Evolutionary conservation across 2,113 vertebrate species (phyloP).

Genomic region (Empidonax traillii): DNA sequence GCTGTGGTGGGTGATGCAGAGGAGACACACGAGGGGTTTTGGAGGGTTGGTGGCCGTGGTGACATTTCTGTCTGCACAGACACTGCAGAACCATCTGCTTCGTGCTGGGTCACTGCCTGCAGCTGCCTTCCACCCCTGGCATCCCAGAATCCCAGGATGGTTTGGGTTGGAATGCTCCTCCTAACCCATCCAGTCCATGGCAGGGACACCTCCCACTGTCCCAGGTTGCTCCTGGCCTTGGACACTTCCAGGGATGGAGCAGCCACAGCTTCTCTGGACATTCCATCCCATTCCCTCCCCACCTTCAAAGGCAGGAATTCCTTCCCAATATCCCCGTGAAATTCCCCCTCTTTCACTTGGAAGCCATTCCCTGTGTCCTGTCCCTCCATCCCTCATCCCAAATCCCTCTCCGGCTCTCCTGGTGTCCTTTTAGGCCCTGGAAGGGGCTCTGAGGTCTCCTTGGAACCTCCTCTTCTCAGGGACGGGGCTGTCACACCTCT

Average conservation of each 20-base stretch:
- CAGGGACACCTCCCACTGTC: background rate
- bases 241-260: background rate
- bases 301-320: background rate
- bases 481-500: background rate
- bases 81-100: background rate
- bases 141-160: background rate
- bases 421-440: background rate
- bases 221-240: background rate
- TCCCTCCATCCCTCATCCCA: background rate
- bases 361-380: background rate
- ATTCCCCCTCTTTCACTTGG: background rate
- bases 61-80: background rate
- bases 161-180: background rate
- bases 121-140: background rate
- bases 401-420: background rate
- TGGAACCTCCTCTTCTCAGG: background rate
- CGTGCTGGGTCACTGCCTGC: rapidly evolving
- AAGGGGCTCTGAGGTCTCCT: background rate
- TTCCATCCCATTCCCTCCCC: background rate
- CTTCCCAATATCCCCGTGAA: background rate
- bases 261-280: background rate
- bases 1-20: background rate
- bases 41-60: background rate
- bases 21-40: rapidly evolving
- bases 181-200: background rate